These are phyloP conservation scores for Ellobius talpinus DNA, from an alignment of 2,113 vertebrate genomes.

Conservation along the genomic window DNA sequence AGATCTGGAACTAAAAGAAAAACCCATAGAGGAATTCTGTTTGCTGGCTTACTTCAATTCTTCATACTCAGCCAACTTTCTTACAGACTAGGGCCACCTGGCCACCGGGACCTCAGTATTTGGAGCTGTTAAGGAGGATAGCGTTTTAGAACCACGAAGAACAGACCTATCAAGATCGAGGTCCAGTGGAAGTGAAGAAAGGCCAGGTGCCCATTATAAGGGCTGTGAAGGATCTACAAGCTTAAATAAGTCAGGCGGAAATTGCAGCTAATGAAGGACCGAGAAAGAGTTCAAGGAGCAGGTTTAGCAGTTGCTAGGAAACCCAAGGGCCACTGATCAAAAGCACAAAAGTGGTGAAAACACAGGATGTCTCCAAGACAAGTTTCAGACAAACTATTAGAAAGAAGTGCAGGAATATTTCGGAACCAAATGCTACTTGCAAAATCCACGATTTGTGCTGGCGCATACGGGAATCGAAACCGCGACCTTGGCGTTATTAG, in stretches of 20 bases:
- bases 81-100: neutral
- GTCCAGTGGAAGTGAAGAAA: no score
- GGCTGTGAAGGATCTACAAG: neutral
- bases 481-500: conserved; percentile 60
- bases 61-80: neutral
- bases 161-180: no score
- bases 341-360: neutral
- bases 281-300: neutral
- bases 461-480: conserved; percentile 63
- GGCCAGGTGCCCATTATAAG: neutral
- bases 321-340: neutral
- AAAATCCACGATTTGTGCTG: rapidly evolving
- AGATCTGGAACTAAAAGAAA: neutral
- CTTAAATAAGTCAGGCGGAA: neutral
- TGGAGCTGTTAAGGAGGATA: neutral
- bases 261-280: neutral
- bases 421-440: rapidly evolving
- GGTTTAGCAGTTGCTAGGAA: neutral
- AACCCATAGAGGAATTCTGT: neutral
- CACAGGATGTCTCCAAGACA: neutral
- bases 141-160: neutral
- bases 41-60: neutral
- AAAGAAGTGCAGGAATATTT: neutral
- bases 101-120: neutral
- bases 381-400: neutral